Percentiles rank a stretch among this genome's conserved stretches.
These are phyloP conservation scores for Epistrophe grossulariae DNA, from an alignment of 2,888 invertebrate genomes.

Conservation along the genomic window DNA sequence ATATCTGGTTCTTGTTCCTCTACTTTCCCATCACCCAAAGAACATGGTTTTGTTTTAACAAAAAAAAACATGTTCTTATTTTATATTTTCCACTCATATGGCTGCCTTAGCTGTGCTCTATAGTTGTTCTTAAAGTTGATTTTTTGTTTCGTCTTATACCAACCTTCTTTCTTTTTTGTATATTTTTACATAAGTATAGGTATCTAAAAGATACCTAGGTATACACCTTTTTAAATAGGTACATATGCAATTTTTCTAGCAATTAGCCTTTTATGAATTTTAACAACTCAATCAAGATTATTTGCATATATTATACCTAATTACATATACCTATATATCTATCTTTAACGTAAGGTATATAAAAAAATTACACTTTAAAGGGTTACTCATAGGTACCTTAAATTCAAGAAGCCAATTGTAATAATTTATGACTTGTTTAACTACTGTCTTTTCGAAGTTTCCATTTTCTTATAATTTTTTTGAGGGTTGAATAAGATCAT, in stretches of 20 bases:
- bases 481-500: constrained; percentile 7
- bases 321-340: too few species aligned
- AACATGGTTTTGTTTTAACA: constrained; percentile 56
- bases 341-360: background rate
- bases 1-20: constrained; percentile 46
- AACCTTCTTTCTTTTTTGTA: constrained; percentile 17
- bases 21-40: constrained; percentile 61
- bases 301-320: constrained; percentile 58
- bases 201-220: background rate
- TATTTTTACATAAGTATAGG: background rate
- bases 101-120: background rate
- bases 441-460: constrained; percentile 78
- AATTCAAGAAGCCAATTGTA: constrained; percentile 46
- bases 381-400: background rate
- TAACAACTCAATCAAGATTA: constrained; percentile 63
- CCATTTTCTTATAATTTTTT: constrained; percentile 12
- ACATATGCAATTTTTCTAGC: constrained; percentile 16
- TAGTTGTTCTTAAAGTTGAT: constrained; percentile 9
- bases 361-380: background rate
- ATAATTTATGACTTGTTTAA: constrained; percentile 82
- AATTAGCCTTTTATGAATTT: constrained; percentile 52
- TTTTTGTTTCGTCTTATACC: constrained; percentile 11
- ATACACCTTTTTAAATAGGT: background rate
- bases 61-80: constrained; percentile 65
- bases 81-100: background rate